Base-by-base conservation (phyloP, 2,797 vertebrate species). In the Catostomus latipinnis region DNA sequence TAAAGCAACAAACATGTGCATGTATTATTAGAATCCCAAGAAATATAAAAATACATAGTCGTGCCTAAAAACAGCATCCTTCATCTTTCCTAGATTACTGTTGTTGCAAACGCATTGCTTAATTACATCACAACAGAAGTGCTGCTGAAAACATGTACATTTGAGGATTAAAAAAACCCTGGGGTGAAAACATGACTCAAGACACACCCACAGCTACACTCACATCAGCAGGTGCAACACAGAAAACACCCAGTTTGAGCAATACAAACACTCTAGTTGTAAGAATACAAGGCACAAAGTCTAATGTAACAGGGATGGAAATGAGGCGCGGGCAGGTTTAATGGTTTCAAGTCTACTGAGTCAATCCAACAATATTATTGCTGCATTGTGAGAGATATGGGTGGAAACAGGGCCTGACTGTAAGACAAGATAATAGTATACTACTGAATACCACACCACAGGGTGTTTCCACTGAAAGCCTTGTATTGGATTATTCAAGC, bases 1-100 rank as follows among this genome's bases (percentile, higher is more conserved):
- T 66, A 53, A 83, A 11, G 52, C 57, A 71, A 63, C 54, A 81
- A 46, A 18, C 34, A 76, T 62, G 50, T 63, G 14, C 65, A 45
- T 14, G 14, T 16, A 56, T 48, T 48, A 18, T 61, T 13, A n/a
- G 53, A 54, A 13, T n/a, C n/a, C 53, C 12, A 54, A 13, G 34
- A 34, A 34, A 34, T 34, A 34, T 34, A 34, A 34, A 34, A 34
- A 34, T 34, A 34, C 46, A 49, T 61, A 46, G 50, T 12, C 6
- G 48, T 53, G 58, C n/a, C 5, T n/a, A 18, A 48, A 65, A 43
- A 54, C 18, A 65, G 1, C 5, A 12, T 13, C 4, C 45, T 73
- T 50, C 46, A 9, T 9, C 7, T 45, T 10, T 73, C 57, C 71
- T 73, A 13, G 11, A 57, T 45, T 9, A n/a, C 56, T 12, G 6